Evolutionary conservation across 2,888 invertebrate species (phyloP), one percentile per base, ranked within the genome.

Genomic region (Exephanes ischioxanthus): DNA sequence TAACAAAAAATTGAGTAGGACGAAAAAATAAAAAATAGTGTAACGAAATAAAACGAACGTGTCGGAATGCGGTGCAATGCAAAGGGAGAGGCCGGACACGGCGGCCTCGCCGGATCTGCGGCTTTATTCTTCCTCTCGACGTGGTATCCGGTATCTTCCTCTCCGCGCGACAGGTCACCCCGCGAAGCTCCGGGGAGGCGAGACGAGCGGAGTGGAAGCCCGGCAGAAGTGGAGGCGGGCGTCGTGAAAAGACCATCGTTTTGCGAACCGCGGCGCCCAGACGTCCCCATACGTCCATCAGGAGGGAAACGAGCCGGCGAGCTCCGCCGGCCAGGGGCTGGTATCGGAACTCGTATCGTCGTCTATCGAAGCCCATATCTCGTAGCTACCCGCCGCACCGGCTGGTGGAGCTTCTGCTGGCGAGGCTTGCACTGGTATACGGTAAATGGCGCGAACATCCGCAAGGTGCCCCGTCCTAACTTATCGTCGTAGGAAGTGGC

Each of bases 371-470:
- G 76, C 71, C 72, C 77, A 73, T 84, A 84, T 80, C 80, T 84
- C 76, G 77, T 73, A 67, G 80, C 67, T 58, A 48, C 67, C 77
- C 70, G 58, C 67, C 71, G 76, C 61, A 71, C 37, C 70, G 83
- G 6, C 22, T 37, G 48, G 22, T 26, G 51, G 16, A 45, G 79
- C 77, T 76, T 76, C 53, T 48, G 68, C 71, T 66, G 70, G 9
- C 48, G 63, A 63, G 41, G 45, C 75, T 80, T 80, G 75, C 79
- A 80, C 79, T 79, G 90, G 90, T 70, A 89, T 88, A 90, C 91
- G 77, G 93, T 92, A 93, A 93, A 93, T 93, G 93, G 93, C 91
- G 92, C 92, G 92, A 92, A 93, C 93, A 93, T 93, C 93, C 93
- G 93, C 90, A 91, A 88, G 90, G 87, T 90, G 90, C 90, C 90